phyloP scores from a whole-genome alignment of 1,140 invertebrate species.

The Propsilocerus akamusi region DNA sequence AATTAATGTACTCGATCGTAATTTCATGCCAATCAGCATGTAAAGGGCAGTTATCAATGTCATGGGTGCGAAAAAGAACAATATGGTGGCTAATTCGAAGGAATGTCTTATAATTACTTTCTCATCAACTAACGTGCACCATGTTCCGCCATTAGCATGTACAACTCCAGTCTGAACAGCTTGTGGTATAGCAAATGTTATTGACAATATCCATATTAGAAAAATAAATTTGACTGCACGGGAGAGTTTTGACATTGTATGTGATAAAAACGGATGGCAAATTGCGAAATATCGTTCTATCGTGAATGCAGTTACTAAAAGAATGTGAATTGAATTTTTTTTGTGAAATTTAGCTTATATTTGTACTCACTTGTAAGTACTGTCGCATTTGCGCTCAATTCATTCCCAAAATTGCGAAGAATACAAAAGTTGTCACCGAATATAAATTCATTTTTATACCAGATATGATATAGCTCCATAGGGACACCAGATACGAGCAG shows the following conservation, averaged over 20 bases:
- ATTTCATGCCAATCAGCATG: slow-evolving; percentile 43
- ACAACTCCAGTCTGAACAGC: slow-evolving; percentile 54
- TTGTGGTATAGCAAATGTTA: slow-evolving; percentile 61
- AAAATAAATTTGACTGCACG: slow-evolving; percentile 50
- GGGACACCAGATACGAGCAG: slow-evolving; percentile 62
- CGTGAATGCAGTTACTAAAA: slow-evolving; percentile 65
- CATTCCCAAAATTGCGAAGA: slow-evolving; percentile 61
- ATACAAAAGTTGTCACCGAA: slow-evolving; percentile 77
- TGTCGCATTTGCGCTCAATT: slow-evolving; percentile 84
- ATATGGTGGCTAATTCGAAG: slow-evolving; percentile 50
- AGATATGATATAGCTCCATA: slow-evolving; percentile 67
- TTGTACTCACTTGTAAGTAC: slow-evolving; percentile 49
- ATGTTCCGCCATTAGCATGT: slow-evolving; percentile 24
- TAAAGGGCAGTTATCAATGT: slow-evolving; percentile 52
- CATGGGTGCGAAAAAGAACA: slow-evolving; percentile 66
- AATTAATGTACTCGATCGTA: slow-evolving; percentile 29
- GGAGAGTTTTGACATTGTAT: slow-evolving; percentile 64
- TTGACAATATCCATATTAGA: slow-evolving; percentile 46
- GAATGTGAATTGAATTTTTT: neutral
- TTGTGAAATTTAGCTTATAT: neutral
- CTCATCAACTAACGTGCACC: slow-evolving; percentile 32
- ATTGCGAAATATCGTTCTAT: slow-evolving; percentile 89
- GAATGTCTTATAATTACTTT: slow-evolving; percentile 34
- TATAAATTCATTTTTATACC: slow-evolving; percentile 71
- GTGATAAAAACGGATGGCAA: slow-evolving; percentile 76